Base-by-base conservation (phyloP, 92 coral and sea anemone species). In the Epizoanthus scotinus region DNA sequence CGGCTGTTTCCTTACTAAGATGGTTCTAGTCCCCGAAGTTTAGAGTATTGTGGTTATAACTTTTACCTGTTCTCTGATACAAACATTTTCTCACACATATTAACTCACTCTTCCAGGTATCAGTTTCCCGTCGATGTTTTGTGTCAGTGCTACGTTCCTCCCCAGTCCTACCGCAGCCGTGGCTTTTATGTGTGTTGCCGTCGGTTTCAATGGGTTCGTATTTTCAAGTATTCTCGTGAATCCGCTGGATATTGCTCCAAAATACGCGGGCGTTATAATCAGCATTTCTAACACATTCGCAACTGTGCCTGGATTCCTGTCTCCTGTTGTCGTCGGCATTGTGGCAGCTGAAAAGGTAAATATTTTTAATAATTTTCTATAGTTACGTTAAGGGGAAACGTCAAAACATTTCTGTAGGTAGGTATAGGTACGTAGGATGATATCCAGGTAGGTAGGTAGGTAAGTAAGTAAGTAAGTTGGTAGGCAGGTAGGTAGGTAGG, bases 91-190 rank as follows among this genome's bases (percentile, higher is more conserved):
- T 15, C 52, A 0, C 15, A 47, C 52, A 47, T 13, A 47, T 47
- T 47, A 47, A 6, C 52, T 47, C 14, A 47, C 52, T 8, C 10
- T 36, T 13, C 6, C 17, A 69, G 74, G 74, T 10, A n/a, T 69
- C 22, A 40, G 56, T 31, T 69, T 69, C 9, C 74, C 74, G 26
- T 69, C 74, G 10, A 69, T 69, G 74, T 69, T 69, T 69, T 69
- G 36, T 15, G 56, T 69, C 13, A 42, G 74, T 20, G 26, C 56
- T 22, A 69, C 56, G n/a, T 69, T 69, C 19, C 34, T 69, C 7
- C 74, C 74, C 56, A 69, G 74, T 44, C 34, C 74, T 12, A 69
- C 28, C n/a, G 31, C 56, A 31, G 74, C 74, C 22, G 28, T 69
- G 8, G 36, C n/a, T 8, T 69, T 69, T 18, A 26, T 69, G 54